phyloP scores from a whole-genome alignment of 1,140 invertebrate species.

The Procambarus virginalis region DNA sequence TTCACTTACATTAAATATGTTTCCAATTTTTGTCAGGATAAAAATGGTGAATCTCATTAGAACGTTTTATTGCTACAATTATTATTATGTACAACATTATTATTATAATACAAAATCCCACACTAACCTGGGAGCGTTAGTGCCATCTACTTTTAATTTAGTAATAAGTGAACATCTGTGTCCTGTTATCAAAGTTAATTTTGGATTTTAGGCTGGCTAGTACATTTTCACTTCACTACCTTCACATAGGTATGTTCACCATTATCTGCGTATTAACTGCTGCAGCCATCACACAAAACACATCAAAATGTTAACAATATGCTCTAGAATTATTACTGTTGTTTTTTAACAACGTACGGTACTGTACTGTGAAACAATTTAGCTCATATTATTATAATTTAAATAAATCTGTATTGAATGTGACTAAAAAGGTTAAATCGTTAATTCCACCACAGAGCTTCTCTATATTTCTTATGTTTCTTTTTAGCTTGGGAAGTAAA shows the following conservation, averaged over 20 bases:
- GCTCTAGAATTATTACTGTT: too few species aligned
- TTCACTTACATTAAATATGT: not conserved
- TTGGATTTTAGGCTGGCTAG: not conserved
- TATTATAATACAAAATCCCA: not conserved
- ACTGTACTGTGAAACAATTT: too few species aligned
- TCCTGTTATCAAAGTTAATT: not conserved
- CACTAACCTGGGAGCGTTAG: not conserved
- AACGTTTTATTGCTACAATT: not conserved
- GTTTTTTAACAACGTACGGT: too few species aligned
- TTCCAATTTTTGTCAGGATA: not conserved
- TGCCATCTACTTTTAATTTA: not conserved
- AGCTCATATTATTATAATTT: too few species aligned
- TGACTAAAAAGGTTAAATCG: too few species aligned
- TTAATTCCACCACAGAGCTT: too few species aligned
- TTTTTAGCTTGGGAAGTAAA: too few species aligned
- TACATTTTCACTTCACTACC: not conserved
- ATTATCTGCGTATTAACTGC: not conserved
- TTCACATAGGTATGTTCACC: not conserved
- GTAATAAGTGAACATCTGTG: not conserved
- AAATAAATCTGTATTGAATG: too few species aligned
- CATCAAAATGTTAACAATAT: not conserved
- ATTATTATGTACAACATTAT: not conserved
- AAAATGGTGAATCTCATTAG: not conserved
- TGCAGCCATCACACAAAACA: not conserved
- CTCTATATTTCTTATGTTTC: too few species aligned